These are phyloP conservation scores for Acropora tenuis DNA, from an alignment of 64 coral and sea anemone species.

Conservation along the genomic window DNA sequence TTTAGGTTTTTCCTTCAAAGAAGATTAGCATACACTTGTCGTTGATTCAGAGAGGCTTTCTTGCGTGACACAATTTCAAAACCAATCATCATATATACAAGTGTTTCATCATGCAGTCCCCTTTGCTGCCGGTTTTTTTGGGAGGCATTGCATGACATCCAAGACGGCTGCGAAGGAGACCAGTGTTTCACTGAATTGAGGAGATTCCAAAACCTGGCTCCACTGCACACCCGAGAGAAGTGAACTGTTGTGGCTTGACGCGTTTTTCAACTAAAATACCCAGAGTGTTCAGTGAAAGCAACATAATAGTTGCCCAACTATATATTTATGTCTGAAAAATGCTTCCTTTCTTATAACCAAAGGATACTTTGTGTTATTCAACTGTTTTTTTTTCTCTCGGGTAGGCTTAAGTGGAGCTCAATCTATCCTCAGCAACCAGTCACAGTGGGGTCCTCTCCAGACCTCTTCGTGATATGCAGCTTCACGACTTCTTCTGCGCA, in stretches of 20 bases:
- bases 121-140: no score
- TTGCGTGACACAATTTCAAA: slow-evolving; percentile 33
- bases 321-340: no score
- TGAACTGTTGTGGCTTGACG: not conserved
- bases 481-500: slow-evolving; percentile 95
- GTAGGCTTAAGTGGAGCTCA: slow-evolving; percentile 32
- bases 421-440: slow-evolving; percentile 99
- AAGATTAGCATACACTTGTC: not conserved
- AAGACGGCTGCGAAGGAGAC: no score
- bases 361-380: no score
- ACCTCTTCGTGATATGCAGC: slow-evolving; percentile 95
- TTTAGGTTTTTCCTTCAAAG: not conserved
- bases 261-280: not conserved
- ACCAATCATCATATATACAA: slow-evolving; percentile 43
- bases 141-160: no score
- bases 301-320: not conserved
- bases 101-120: not conserved
- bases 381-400: not conserved
- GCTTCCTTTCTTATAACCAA: not conserved
- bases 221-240: not conserved
- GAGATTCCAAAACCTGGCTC: not conserved
- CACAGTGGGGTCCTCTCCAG: slow-evolving; percentile 85
- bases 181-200: not conserved
- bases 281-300: not conserved
- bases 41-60: slow-evolving; percentile 21